phyloP scores from a whole-genome alignment of 1,140 invertebrate species.

The Sarcophaga peregrina region DNA sequence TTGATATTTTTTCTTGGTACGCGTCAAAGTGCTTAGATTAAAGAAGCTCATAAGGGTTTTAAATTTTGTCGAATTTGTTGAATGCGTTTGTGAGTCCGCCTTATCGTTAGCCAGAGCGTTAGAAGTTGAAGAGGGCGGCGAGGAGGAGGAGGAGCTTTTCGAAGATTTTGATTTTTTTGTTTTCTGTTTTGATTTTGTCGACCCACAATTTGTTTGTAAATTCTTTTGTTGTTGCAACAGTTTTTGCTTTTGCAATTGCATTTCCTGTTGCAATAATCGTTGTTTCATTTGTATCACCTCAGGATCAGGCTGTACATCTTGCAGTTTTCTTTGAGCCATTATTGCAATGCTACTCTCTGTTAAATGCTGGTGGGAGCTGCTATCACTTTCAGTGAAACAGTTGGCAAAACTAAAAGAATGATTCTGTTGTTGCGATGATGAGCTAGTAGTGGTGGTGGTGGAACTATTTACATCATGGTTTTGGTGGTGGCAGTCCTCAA shows the following conservation, averaged over 20 bases:
- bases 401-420: constrained; percentile 59
- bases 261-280: constrained; percentile 44
- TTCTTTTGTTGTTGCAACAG: constrained; percentile 46
- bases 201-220: not conserved
- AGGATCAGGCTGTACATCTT: constrained; percentile 60
- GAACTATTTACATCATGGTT: not conserved
- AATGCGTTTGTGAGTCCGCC: constrained; percentile 23
- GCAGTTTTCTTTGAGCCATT: constrained; percentile 54
- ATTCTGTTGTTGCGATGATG: constrained; percentile 37
- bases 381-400: constrained; percentile 46
- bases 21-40: constrained; percentile 44
- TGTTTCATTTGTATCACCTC: constrained; percentile 62
- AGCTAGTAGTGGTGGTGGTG: not conserved
- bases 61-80: constrained; percentile 51
- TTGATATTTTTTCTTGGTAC: constrained; percentile 57
- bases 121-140: constrained; percentile 6
- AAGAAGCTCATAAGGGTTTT: constrained; percentile 54
- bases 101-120: not conserved
- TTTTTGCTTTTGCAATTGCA: constrained; percentile 43
- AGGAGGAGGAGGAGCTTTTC: not conserved
- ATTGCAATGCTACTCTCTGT: constrained; percentile 43
- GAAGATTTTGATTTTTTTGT: constrained; percentile 28
- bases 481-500: constrained; percentile 25
- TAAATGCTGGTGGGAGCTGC: constrained; percentile 19
- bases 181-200: constrained; percentile 33